These are phyloP conservation scores for Tetanocera ferruginea DNA, from an alignment of 2,888 invertebrate species.

Conservation along the genomic window DNA sequence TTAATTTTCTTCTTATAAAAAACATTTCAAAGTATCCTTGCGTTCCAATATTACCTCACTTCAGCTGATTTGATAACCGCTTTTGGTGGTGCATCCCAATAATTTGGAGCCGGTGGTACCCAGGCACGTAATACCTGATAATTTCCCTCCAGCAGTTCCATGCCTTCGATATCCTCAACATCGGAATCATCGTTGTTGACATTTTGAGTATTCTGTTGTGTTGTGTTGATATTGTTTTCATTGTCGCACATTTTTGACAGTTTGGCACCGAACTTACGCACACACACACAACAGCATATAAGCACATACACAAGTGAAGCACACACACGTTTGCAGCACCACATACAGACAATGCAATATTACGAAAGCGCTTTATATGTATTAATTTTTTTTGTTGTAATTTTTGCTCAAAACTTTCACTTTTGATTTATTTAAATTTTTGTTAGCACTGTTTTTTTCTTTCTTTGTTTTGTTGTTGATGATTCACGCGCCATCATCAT, in stretches of 20 bases:
- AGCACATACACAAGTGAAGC: slow-evolving; percentile 20
- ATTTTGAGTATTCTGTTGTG: slow-evolving; percentile 33
- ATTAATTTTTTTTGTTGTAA: neutral
- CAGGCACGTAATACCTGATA: slow-evolving; percentile 68
- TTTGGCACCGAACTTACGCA: slow-evolving; percentile 52
- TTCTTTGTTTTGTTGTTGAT: neutral
- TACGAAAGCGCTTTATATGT: neutral
- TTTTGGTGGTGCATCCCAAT: slow-evolving; percentile 69
- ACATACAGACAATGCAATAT: no score
- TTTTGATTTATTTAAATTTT: slow-evolving; percentile 8
- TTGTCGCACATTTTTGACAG: slow-evolving; percentile 47
- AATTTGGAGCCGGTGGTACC: slow-evolving; percentile 69
- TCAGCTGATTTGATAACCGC: slow-evolving; percentile 68
- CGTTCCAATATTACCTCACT: slow-evolving; percentile 63
- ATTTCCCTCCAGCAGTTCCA: slow-evolving; percentile 69
- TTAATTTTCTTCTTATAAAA: neutral
- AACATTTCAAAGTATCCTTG: neutral
- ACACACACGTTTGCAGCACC: neutral
- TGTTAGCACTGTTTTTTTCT: neutral
- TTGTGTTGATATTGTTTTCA: slow-evolving; percentile 27
- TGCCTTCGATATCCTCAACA: slow-evolving; percentile 68
- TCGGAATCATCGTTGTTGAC: slow-evolving; percentile 65
- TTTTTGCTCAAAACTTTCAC: neutral
- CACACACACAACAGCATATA: slow-evolving; percentile 50
- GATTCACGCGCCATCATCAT: slow-evolving; percentile 18